phyloP scores from a whole-genome alignment of 2,797 vertebrate species.

The Lithobates pipiens region DNA sequence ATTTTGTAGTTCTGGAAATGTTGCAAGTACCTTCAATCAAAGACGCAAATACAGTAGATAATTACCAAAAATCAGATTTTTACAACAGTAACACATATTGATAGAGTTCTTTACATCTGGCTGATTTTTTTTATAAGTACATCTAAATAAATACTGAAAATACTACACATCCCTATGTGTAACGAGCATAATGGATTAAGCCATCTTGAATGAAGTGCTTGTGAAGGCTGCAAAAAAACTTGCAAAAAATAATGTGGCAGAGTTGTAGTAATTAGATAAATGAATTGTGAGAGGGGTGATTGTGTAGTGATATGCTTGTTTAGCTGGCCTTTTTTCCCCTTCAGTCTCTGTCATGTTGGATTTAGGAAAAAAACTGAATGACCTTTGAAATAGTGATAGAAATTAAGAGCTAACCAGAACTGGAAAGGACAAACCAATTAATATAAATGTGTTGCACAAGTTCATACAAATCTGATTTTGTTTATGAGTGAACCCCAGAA shows the following conservation, averaged over 20 bases:
- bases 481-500: constrained; percentile 9
- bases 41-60: too few species aligned
- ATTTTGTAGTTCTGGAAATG: too few species aligned
- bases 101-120: too few species aligned
- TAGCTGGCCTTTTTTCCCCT: constrained; percentile 86
- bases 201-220: constrained; percentile 73
- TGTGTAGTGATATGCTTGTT: constrained; percentile 89
- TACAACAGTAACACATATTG: too few species aligned
- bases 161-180: too few species aligned
- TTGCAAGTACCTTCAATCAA: too few species aligned
- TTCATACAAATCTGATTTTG: constrained; percentile 75
- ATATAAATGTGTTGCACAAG: constrained; percentile 94
- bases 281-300: constrained; percentile 94
- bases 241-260: constrained; percentile 86
- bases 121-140: too few species aligned
- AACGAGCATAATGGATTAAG: constrained; percentile 66
- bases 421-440: constrained; percentile 99
- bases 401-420: constrained; percentile 98
- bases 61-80: too few species aligned
- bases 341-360: constrained; percentile 96
- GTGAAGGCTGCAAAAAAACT: constrained; percentile 74
- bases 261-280: constrained; percentile 96
- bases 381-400: constrained; percentile 94
- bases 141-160: too few species aligned
- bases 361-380: constrained; percentile 95